These are phyloP conservation scores for Lepidostoma basale DNA, from an alignment of 1,140 invertebrate genomes.

Conservation along the genomic window DNA sequence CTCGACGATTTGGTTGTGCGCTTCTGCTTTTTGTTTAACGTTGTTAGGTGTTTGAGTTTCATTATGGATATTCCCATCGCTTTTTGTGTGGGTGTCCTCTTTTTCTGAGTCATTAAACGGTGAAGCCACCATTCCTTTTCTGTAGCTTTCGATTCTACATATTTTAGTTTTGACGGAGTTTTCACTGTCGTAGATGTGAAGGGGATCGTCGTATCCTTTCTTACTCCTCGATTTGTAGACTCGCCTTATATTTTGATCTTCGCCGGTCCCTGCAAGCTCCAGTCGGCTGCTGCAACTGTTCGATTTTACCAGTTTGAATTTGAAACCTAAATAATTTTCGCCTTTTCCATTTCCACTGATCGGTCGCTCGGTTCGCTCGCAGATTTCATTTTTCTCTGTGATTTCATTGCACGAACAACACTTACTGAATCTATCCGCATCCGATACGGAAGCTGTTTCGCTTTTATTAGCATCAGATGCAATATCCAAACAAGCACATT, in stretches of 20 bases:
- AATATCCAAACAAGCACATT: constrained; percentile 56
- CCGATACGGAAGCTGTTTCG: constrained; percentile 30
- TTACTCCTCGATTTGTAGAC: constrained; percentile 52
- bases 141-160: constrained; percentile 59
- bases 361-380: constrained; percentile 11
- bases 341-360: constrained; percentile 33
- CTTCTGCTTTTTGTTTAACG: constrained; percentile 41
- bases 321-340: constrained; percentile 65
- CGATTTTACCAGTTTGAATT: constrained; percentile 79
- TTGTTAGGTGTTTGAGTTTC: constrained; percentile 28
- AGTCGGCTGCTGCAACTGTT: constrained; percentile 84
- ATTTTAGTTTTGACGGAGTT: constrained; percentile 62
- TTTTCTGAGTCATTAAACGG: constrained; percentile 50
- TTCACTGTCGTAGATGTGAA: constrained; percentile 54
- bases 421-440: constrained; percentile 42
- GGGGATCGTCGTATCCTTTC: constrained; percentile 53
- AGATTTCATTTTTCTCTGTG: constrained; percentile 38
- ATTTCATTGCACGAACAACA: constrained; percentile 44
- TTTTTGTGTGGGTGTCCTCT: constrained; percentile 47
- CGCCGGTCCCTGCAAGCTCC: constrained; percentile 73
- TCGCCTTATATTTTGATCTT: constrained; percentile 51
- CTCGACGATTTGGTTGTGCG: constrained; percentile 45
- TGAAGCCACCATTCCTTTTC: constrained; percentile 55
- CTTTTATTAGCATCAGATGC: constrained; percentile 27
- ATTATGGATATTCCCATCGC: background rate